Evolutionary conservation across 2,888 invertebrate species (phyloP), one percentile per base, ranked within the genome.

Genomic region (Xylocampa areola): DNA sequence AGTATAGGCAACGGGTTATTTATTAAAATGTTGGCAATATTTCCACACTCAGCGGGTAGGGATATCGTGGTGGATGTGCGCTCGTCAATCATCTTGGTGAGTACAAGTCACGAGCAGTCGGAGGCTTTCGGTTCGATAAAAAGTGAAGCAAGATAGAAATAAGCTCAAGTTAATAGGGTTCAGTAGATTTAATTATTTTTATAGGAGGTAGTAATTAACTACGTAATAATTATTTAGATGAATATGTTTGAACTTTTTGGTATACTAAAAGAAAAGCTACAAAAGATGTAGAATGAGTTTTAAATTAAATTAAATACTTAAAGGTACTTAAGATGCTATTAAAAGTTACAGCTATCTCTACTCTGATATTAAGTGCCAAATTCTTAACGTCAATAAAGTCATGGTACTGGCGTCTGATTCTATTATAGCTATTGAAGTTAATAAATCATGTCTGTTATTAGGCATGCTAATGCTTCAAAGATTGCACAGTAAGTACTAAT

Each of bases 31-130:
- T 80, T 78, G 68, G 77, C 75, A 65, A 77, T 77, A 77, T 64
- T 53, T 55, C 61, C 45, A 66, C 62, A 77, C 88, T 63, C 86
- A 85, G 86, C 88, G 80, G 85, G 87, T 70, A 71, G 70, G 79
- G 67, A 76, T 78, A 82, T 79, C 74, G 60, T 29, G 48, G 44
- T 62, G 52, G 57, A 67, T 54, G 64, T 66, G 71, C 60, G 76
- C 68, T 85, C 86, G 84, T 89, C 89, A 83, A 89, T 89, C 89
- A 88, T 81, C 63, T 39, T 50, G 59, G 51, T 32, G 62, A 58
- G 50, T 61, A 77, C 72, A 63, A 52, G 68, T 10, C 25, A 50
- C 19, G 29, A 63, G 40, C 72, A 60, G 66, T 76, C 62, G 78
- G 69, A 64, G 64, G 59, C 50, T 53, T 49, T 44, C 49, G 37